phyloP scores from a whole-genome alignment of 2,113 vertebrate species.

The Takifugu bimaculatus region DNA sequence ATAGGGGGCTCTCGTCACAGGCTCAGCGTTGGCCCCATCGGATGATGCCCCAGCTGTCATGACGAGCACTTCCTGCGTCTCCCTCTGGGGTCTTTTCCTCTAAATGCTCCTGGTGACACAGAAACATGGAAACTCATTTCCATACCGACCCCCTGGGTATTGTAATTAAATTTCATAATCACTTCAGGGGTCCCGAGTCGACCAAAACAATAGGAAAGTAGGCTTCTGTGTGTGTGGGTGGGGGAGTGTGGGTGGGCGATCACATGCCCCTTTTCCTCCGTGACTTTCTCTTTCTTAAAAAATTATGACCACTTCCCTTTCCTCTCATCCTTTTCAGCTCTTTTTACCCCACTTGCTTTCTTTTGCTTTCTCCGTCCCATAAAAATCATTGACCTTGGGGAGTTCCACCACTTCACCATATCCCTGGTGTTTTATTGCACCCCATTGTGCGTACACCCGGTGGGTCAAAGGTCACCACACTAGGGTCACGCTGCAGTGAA shows the following conservation, averaged over 20 bases:
- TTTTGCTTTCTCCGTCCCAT: constrained; percentile 26
- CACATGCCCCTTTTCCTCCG: too few species aligned
- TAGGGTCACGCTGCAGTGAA: constrained; percentile 57
- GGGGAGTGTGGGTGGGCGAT: neutral
- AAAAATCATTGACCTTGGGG: constrained; percentile 56
- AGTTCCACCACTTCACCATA: constrained; percentile 50
- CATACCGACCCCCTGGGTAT: constrained; percentile 50
- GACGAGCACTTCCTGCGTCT: constrained; percentile 20
- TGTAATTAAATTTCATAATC: constrained; percentile 75
- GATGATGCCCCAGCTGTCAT: constrained; percentile 43
- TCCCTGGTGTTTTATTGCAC: constrained; percentile 62
- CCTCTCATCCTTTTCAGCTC: constrained; percentile 21
- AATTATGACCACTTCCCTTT: constrained; percentile 19
- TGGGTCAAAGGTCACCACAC: constrained; percentile 49
- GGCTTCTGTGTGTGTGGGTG: constrained; percentile 34
- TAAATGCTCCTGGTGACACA: constrained; percentile 24
- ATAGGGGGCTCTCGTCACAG: constrained; percentile 19
- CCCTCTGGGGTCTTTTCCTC: neutral
- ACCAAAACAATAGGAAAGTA: constrained; percentile 52
- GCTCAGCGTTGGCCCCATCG: constrained; percentile 24
- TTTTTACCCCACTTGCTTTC: neutral
- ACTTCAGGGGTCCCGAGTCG: constrained; percentile 57
- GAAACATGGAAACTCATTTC: constrained; percentile 53
- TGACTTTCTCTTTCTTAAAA: too few species aligned
- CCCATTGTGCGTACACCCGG: constrained; percentile 58